Conservation (phyloP, 1,140 invertebrate genomes). For the Papilio xuthus region DNA sequence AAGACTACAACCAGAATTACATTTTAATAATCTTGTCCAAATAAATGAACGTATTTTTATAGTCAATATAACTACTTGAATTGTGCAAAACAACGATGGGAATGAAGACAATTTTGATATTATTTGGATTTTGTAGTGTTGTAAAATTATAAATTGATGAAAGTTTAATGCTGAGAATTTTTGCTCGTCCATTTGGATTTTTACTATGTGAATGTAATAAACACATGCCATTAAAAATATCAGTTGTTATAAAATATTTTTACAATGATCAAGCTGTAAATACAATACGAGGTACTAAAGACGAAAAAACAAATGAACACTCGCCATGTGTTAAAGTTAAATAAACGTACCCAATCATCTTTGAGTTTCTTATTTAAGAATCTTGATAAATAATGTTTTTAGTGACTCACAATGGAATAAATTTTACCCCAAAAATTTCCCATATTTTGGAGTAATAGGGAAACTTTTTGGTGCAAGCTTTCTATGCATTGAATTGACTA, state of each 20-base stretch:
- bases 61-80: constrained; percentile 59
- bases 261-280: too few relatives aligned
- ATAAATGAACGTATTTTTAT: constrained; percentile 66
- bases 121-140: constrained; percentile 53
- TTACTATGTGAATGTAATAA: background rate
- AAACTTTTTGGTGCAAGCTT: too few relatives aligned
- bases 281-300: too few relatives aligned
- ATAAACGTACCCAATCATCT: too few relatives aligned
- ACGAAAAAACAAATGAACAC: too few relatives aligned
- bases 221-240: background rate
- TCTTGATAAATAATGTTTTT: too few relatives aligned
- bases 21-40: constrained; percentile 70
- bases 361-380: too few relatives aligned
- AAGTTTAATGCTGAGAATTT: constrained; percentile 50
- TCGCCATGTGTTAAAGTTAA: too few relatives aligned
- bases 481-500: background rate
- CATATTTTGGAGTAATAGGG: too few relatives aligned
- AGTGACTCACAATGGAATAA: too few relatives aligned
- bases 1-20: constrained; percentile 61
- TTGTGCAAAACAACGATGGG: constrained; percentile 61
- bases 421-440: too few relatives aligned
- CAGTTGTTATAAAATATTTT: background rate
- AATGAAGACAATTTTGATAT: constrained; percentile 58
- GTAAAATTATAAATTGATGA: constrained; percentile 42
- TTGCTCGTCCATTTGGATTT: background rate